Conservation (phyloP, 53 echinoderm and acorn worm species). For the Antedon mediterranea region DNA sequence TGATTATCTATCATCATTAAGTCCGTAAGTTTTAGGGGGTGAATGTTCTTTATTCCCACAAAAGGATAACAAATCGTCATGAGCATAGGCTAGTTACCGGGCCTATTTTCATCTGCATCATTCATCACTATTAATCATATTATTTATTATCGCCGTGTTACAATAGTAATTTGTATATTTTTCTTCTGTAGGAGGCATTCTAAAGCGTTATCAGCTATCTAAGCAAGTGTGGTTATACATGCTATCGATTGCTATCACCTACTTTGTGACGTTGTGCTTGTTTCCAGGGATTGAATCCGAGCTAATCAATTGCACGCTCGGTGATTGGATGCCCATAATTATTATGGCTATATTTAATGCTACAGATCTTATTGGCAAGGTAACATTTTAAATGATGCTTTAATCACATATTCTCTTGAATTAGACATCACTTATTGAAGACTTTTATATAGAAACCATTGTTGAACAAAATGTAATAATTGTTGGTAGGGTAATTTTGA, state of each 20-base stretch:
- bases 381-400: too few relatives aligned
- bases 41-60: too few relatives aligned
- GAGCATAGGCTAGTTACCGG: too few relatives aligned
- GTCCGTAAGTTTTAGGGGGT: too few relatives aligned
- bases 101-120: neutral
- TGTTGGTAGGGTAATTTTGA: too few relatives aligned
- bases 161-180: neutral
- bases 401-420: too few relatives aligned
- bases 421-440: too few relatives aligned
- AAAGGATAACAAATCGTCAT: too few relatives aligned
- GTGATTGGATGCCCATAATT: conserved; percentile 65
- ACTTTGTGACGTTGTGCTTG: conserved; percentile 62
- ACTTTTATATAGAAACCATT: too few relatives aligned
- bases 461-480: too few relatives aligned
- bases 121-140: neutral
- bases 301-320: conserved; percentile 40
- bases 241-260: conserved; percentile 53
- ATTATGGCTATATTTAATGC: conserved; percentile 72
- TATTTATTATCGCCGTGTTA: neutral
- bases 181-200: conserved; percentile 21
- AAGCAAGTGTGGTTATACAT: conserved; percentile 61
- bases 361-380: conserved; percentile 57
- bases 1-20: neutral
- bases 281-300: conserved; percentile 74
- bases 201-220: conserved; percentile 21